Evolutionary conservation across 2,888 invertebrate species (phyloP), one percentile per base, ranked within the genome.

Genomic region (Cephus spinipes): DNA sequence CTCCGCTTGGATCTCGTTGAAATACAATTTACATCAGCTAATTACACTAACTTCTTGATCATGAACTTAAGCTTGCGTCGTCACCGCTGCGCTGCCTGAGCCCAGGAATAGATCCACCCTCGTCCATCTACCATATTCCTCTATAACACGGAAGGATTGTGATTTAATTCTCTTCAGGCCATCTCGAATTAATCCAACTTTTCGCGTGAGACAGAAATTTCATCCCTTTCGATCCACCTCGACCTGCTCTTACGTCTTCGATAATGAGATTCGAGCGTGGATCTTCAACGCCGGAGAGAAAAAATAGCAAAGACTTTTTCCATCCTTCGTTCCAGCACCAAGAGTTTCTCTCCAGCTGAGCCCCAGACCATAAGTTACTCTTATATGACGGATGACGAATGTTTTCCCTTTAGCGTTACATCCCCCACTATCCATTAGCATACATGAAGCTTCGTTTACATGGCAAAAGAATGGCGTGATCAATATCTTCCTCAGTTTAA

Each of bases 371-470:
- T 23, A 23, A 55, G 55, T 2, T 55, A 55, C 15, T 55, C 55
- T 55, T 76, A 68, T 73, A 55, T 68, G 76, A 78, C 76, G 76
- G 75, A 76, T 76, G 78, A 78, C 75, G 75, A 78, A 76, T 78
- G 78, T 78, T 78, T 75, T 76, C 68, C 68, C 73, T 36, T 33
- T 74, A 31, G 35, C 55, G 9, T 55, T 55, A 23, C 23, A 55
- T 23, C 73, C 33, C 31, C 30, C 36, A 71, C 35, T 68, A 78
- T 78, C 68, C 78, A 76, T 78, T 78, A 76, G 34, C 73, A 68
- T 75, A 73, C 76, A 68, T 68, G 68, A 78, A 71, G 75, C 36
- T 55, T 78, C 71, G 75, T 78, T 78, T 75, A 75, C 78, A 76
- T 78, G 74, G 68, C 78, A 68, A 32, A 73, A 68, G 31, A 30